Percentiles rank a stretch among this genome's conserved stretches.
Conservation (phyloP, 2,113 vertebrate genomes). For the Toxotes chatareus region DNA sequence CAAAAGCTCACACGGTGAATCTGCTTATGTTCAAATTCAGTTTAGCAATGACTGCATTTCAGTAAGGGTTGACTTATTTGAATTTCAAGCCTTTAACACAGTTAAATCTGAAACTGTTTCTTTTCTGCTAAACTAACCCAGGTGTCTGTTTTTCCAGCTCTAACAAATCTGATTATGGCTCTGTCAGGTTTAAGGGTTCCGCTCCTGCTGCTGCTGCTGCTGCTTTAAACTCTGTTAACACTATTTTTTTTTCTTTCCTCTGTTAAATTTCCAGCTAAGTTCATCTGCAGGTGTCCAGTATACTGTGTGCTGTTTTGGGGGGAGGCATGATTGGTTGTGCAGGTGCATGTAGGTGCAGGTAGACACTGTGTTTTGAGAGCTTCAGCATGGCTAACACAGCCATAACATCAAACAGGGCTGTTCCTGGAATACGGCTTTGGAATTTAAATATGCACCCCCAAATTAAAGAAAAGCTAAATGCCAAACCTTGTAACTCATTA, state of each 20-base stretch:
- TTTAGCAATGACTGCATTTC: conserved; percentile 16
- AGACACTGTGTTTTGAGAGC: conserved; percentile 53
- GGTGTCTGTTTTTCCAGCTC: conserved; percentile 52
- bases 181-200: conserved; percentile 52
- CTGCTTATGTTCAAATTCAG: conserved; percentile 20
- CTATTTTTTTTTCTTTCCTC: conserved; percentile 15
- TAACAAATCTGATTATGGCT: conserved; percentile 57
- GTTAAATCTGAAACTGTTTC: conserved; percentile 28
- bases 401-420: conserved; percentile 84
- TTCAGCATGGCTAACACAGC: conserved; percentile 78
- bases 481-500: conserved; percentile 45
- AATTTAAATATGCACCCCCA: conserved; percentile 49
- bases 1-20: conserved; percentile 31
- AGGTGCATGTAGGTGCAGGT: conserved; percentile 68
- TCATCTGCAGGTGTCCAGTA: conserved; percentile 63
- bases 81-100: conserved; percentile 45
- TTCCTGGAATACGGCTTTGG: conserved; percentile 66
- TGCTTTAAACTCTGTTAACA: conserved; percentile 46
- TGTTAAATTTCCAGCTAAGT: conserved; percentile 49
- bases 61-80: conserved; percentile 27
- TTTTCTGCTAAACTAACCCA: conserved; percentile 60
- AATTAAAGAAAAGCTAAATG: neutral
- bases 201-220: conserved; percentile 39
- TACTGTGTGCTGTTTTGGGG: conserved; percentile 51
- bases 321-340: conserved; percentile 59